These are phyloP conservation scores for Bothrops jararaca DNA, from an alignment of 2,113 vertebrate genomes.

Conservation along the genomic window DNA sequence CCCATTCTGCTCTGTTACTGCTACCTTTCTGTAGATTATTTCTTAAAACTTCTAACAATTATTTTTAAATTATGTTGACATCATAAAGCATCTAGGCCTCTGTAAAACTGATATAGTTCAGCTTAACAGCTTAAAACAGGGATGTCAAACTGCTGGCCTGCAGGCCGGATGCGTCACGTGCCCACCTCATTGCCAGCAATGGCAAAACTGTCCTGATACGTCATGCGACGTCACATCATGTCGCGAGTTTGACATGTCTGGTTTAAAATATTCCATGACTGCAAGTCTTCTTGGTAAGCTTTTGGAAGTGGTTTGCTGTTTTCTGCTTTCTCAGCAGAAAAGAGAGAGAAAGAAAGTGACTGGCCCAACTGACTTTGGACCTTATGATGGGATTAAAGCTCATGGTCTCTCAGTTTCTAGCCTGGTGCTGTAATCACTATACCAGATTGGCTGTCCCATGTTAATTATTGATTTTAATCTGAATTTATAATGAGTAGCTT, in stretches of 20 bases:
- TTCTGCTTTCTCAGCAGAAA: background rate
- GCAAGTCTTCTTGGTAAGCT: background rate
- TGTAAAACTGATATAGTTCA: background rate
- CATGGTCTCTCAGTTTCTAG: background rate
- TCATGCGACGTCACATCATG: too few relatives aligned
- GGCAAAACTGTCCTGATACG: too few relatives aligned
- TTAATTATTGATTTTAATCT: background rate
- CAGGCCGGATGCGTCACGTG: rapidly evolving
- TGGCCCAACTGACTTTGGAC: background rate
- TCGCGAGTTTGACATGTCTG: too few relatives aligned
- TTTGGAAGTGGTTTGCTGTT: background rate
- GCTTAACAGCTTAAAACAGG: background rate
- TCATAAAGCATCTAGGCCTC: background rate
- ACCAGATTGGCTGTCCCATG: background rate
- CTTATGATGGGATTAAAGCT: background rate
- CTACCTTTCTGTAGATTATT: background rate
- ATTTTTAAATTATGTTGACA: background rate
- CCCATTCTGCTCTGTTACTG: background rate
- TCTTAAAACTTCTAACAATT: background rate
- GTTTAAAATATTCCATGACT: background rate
- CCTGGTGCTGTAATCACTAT: background rate
- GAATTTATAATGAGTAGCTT: background rate
- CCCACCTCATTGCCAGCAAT: too few relatives aligned
- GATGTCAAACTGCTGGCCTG: too few relatives aligned
- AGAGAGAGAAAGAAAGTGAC: background rate